phyloP scores from a whole-genome alignment of 2,888 invertebrate genomes.

The Lasioglossum leucozonium region DNA sequence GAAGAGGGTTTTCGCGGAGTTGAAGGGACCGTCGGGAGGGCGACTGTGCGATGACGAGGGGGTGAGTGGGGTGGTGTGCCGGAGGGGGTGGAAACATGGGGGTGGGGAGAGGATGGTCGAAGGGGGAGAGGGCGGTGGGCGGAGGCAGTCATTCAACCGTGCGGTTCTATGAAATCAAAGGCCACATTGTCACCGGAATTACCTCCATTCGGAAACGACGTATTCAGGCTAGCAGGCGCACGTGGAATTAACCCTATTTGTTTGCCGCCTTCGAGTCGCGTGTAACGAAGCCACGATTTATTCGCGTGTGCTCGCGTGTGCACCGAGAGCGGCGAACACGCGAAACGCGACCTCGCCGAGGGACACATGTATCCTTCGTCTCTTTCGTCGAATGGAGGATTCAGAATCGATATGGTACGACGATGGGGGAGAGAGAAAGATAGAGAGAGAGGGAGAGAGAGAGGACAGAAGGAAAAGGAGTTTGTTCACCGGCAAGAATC shows the following conservation, averaged over 20 bases:
- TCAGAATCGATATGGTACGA: slow-evolving; percentile 62
- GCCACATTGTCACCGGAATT: slow-evolving; percentile 84
- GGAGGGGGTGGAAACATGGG: background rate
- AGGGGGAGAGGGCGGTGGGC: slow-evolving; percentile 57
- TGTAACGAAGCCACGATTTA: slow-evolving; percentile 81
- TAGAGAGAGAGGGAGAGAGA: slow-evolving; percentile 7
- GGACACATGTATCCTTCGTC: slow-evolving; percentile 27
- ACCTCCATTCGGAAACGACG: slow-evolving; percentile 84
- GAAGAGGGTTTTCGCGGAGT: slow-evolving; percentile 66
- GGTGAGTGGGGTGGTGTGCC: background rate
- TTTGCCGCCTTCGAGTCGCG: slow-evolving; percentile 80
- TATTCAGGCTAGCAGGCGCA: slow-evolving; percentile 81
- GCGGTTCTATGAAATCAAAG: slow-evolving; percentile 84
- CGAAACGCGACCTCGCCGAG: slow-evolving; percentile 23
- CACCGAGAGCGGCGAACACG: background rate
- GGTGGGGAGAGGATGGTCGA: slow-evolving; percentile 44
- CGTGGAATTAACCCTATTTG: slow-evolving; percentile 84
- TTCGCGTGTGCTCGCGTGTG: slow-evolving; percentile 71
- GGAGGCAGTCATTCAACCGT: slow-evolving; percentile 81
- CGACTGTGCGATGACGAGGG: background rate
- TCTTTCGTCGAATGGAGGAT: slow-evolving; percentile 21
- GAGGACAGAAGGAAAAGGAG: slow-evolving; percentile 62
- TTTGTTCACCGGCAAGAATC: slow-evolving; percentile 66
- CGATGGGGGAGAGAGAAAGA: background rate
- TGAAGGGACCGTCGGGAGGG: slow-evolving; percentile 50